These are phyloP conservation scores for Bathynomus jamesi DNA, from an alignment of 1,140 invertebrate species.

Conservation along the genomic window DNA sequence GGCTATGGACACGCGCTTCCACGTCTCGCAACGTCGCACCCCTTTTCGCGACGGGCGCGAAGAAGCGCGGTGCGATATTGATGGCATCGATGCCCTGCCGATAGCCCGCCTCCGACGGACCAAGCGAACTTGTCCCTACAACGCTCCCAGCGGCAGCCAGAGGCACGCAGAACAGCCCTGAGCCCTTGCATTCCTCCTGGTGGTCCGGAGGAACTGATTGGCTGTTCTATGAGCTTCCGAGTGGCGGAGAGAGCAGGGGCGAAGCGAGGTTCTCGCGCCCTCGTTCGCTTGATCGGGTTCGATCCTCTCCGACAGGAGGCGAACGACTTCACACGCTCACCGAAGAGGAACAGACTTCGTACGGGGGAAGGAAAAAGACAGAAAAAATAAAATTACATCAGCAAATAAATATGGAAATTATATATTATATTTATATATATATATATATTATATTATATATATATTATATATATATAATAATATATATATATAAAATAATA, in stretches of 20 bases:
- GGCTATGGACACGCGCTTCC: constrained; percentile 27
- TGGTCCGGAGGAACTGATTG: constrained; percentile 33
- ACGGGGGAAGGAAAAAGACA: too few species aligned
- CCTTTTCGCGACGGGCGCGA: too few species aligned
- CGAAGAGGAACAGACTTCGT: constrained; percentile 33
- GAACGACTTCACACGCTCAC: constrained; percentile 26
- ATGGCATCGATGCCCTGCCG: too few species aligned
- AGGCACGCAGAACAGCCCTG: constrained; percentile 39
- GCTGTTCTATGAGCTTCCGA: constrained; percentile 38
- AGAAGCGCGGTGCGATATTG: too few species aligned
- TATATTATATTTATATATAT: too few species aligned
- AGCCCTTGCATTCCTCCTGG: constrained; percentile 38
- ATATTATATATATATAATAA: background rate
- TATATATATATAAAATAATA: background rate
- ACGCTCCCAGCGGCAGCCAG: constrained; percentile 29
- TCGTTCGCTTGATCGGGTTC: constrained; percentile 26
- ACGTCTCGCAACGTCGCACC: constrained; percentile 28
- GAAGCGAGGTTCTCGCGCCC: constrained; percentile 16
- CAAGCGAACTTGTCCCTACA: constrained; percentile 28
- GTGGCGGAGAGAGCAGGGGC: constrained; percentile 30
- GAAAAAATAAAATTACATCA: too few species aligned
- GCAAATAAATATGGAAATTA: too few species aligned
- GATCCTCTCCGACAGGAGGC: constrained; percentile 21
- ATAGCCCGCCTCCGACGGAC: constrained; percentile 18
- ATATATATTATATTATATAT: too few species aligned